Evolutionary conservation across 2,113 vertebrate species (phyloP), one percentile per base, ranked within the genome.

Genomic region (Laticauda laticaudata): DNA sequence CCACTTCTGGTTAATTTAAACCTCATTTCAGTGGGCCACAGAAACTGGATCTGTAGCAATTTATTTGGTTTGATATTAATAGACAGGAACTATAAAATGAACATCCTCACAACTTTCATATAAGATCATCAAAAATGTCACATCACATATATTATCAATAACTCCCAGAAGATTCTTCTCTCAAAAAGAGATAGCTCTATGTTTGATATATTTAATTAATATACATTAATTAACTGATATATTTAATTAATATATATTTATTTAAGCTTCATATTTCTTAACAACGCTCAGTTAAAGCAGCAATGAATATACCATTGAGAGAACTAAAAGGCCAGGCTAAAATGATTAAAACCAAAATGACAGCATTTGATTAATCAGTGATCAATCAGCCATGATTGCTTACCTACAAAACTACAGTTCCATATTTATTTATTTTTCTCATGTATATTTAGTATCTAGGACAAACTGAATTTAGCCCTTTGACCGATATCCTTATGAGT

Each of bases 1-100:
- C 87, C 86, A 81, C 2, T 20, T 92, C 93, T 95, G 96, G 96
- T 86, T 86, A 90, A 94, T 93, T 94, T 95, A 97, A 96, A 93
- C 90, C 93, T 95, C 87, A 51, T 96, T 97, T 95, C 56, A 86
- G 90, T 91, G 85, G 87, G 29, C 88, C 94, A 93, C 90, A 92
- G 92, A 90, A 90, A 69, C 90, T 86, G 91, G 93, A 88, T 93
- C 91, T 94, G 5, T 90, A 88, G 55, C 26, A 64, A 91, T 39
- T 91, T 48, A 57, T 81, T 93, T 54, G 89, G 88, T 90, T 20
- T 88, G 59, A 91, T 93, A 92, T 48, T 87, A 92, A 81, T 89
- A 56, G 91, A 87, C 5, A 34, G 45, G 56, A 81, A 53, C 54
- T 54, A 39, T 53, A 87, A 51, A 93, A 53, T 86, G 55, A 87